A percentile compares a stretch with the other conserved stretches of the same genome.
Conservation (phyloP, 2,113 vertebrate genomes). For the Phrynocephalus versicolor region DNA sequence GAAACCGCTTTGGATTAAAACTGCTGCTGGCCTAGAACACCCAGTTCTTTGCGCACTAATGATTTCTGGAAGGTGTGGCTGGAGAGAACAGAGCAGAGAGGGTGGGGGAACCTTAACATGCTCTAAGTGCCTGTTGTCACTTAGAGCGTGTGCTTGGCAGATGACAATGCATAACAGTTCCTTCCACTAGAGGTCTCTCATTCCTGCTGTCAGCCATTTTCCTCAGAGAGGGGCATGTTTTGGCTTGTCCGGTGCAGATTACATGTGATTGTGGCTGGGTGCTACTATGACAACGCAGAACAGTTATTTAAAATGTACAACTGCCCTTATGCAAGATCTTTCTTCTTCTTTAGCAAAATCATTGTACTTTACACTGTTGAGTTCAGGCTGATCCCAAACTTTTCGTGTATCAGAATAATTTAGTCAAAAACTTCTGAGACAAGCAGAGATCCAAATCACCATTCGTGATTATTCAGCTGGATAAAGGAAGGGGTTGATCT, state of each 20-base stretch:
- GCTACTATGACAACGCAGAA: background rate
- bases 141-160: background rate
- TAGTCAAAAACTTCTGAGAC: too few relatives aligned
- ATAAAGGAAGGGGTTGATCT: too few relatives aligned
- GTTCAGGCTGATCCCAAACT: too few relatives aligned
- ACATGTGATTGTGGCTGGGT: background rate
- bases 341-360: background rate
- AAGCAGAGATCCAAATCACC: too few relatives aligned
- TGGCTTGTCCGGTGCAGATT: background rate
- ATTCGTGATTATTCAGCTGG: too few relatives aligned
- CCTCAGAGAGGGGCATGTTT: background rate
- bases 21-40: conserved; percentile 31
- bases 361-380: background rate
- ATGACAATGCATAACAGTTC: conserved; percentile 6
- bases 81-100: conserved; percentile 8
- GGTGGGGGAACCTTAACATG: background rate
- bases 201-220: background rate
- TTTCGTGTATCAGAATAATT: too few relatives aligned
- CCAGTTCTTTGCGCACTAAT: background rate
- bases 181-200: background rate
- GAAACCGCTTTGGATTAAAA: conserved; percentile 20
- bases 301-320: background rate
- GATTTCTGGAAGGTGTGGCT: background rate
- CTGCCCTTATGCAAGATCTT: background rate
- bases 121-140: background rate